Evolutionary conservation across 2,113 vertebrate genomes (phyloP).

Genomic region (Odocoileus hemionus): DNA sequence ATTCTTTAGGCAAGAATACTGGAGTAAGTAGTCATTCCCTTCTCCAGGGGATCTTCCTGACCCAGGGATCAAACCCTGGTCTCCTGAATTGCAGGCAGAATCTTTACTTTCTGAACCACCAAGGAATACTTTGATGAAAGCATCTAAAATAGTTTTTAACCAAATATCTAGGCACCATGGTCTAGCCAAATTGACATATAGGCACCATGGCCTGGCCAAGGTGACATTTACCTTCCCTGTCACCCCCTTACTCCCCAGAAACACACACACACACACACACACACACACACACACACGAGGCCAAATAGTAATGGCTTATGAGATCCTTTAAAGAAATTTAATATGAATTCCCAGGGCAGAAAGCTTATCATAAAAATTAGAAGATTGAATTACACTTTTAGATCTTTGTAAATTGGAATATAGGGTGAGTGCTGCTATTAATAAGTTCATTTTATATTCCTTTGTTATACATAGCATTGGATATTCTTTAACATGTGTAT

Average conservation of each 20-base stretch:
- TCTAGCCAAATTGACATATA: neutral
- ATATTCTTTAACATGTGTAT: neutral
- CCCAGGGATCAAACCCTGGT: neutral
- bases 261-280: neutral
- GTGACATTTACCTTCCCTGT: neutral
- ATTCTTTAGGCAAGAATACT: neutral
- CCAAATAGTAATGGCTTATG: neutral
- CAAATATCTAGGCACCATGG: neutral
- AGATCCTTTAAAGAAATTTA: neutral
- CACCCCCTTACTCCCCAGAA: neutral
- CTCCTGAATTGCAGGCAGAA: too few relatives aligned
- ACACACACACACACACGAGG: neutral
- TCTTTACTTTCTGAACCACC: too few relatives aligned
- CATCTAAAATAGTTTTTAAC: neutral
- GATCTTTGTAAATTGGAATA: neutral
- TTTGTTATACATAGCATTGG: neutral
- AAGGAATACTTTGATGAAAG: neutral
- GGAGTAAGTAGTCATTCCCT: neutral
- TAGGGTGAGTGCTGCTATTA: neutral
- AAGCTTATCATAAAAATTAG: neutral
- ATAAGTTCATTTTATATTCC: neutral
- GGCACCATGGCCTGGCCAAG: neutral
- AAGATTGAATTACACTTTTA: neutral
- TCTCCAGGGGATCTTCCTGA: neutral
- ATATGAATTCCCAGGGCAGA: neutral